Percentiles rank a stretch among this genome's conserved stretches.
phyloP scores from a whole-genome alignment of 2,797 vertebrate genomes.

The Perdix hodgsoniae region DNA sequence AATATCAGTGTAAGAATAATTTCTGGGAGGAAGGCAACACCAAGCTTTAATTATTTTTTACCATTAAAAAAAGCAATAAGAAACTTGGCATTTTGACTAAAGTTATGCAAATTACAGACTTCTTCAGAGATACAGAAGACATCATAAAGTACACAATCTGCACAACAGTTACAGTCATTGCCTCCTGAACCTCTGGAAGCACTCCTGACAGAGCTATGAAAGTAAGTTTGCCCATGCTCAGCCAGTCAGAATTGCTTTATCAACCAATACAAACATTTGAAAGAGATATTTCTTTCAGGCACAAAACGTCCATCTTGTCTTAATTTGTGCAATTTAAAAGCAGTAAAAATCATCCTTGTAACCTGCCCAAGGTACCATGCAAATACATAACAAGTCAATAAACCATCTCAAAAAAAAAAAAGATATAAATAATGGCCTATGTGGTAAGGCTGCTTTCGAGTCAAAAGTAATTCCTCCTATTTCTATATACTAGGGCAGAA shows the following conservation, averaged over 20 bases:
- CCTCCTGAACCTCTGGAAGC: not conserved
- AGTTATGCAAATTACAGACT: not conserved
- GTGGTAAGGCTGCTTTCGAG: not conserved
- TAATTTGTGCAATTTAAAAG: not conserved
- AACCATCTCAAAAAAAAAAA: not conserved
- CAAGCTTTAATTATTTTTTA: not conserved
- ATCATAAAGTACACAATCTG: not conserved
- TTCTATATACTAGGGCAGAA: not conserved
- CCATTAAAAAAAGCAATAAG: not conserved
- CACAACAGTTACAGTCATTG: fast-evolving
- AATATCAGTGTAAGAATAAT: not conserved
- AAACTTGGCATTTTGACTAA: not conserved
- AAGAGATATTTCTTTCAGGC: not conserved
- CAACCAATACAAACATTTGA: not conserved
- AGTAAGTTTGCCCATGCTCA: not conserved
- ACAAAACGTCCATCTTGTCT: not conserved
- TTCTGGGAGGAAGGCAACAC: not conserved
- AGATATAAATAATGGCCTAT: not conserved
- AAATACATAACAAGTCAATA: not conserved
- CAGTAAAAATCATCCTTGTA: not conserved
- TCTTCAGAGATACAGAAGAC: not conserved
- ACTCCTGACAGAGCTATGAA: not conserved
- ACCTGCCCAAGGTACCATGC: not conserved
- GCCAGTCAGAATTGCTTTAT: not conserved
- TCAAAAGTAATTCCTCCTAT: not conserved